Percentiles rank a stretch among this genome's conserved stretches.
phyloP scores from a whole-genome alignment of 2,888 invertebrate genomes.

The Metopia argyrocephala region DNA sequence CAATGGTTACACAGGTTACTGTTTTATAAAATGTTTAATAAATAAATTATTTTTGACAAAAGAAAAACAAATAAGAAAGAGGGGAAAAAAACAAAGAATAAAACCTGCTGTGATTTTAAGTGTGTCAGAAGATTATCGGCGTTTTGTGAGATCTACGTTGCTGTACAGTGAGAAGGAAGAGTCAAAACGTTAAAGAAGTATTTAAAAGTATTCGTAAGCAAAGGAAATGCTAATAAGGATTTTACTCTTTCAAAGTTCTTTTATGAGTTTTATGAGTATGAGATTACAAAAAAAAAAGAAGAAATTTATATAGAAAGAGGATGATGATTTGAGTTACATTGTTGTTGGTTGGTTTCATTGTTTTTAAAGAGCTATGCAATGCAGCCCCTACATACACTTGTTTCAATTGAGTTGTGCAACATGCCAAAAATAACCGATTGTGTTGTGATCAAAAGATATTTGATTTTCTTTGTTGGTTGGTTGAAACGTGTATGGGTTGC shows the following conservation, averaged over 20 bases:
- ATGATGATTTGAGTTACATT: neutral
- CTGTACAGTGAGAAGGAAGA: conserved; percentile 6
- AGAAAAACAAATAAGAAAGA: conserved; percentile 7
- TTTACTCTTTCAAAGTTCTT: neutral
- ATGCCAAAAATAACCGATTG: no score
- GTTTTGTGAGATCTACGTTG: no score
- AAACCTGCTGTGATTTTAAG: conserved; percentile 59
- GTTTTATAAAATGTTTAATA: no score
- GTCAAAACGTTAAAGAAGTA: neutral
- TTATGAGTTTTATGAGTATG: neutral
- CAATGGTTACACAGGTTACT: no score
- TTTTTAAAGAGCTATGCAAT: no score
- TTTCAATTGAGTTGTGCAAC: no score
- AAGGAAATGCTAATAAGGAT: neutral
- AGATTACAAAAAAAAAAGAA: neutral
- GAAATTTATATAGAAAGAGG: neutral
- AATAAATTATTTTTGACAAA: conserved; percentile 15
- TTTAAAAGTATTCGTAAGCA: neutral
- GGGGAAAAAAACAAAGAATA: conserved; percentile 38
- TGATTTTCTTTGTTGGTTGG: no score
- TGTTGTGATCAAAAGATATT: no score
- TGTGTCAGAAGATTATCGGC: conserved; percentile 41
- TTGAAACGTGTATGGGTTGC: no score
- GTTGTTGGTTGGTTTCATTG: no score
- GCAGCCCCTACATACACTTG: no score